phyloP scores from a whole-genome alignment of 2,113 vertebrate species.

The Apus apus region DNA sequence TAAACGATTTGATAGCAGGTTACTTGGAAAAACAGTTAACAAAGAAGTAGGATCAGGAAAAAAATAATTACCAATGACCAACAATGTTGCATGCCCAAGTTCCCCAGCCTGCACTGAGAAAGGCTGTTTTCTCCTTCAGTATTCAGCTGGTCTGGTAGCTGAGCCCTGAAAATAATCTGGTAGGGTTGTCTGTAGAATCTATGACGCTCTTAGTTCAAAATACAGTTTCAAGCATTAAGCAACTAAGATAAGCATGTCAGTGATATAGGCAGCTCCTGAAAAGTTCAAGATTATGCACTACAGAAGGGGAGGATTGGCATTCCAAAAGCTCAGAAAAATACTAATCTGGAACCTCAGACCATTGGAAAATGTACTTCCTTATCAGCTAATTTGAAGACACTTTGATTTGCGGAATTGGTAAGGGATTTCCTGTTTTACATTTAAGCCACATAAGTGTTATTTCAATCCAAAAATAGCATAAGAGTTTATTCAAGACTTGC shows the following conservation, averaged over 20 bases:
- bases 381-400: background rate
- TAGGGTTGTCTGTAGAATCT: background rate
- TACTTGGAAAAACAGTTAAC: background rate
- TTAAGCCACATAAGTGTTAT: background rate
- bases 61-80: background rate
- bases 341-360: background rate
- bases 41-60: background rate
- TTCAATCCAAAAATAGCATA: background rate
- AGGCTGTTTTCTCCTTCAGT: background rate
- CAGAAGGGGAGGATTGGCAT: background rate
- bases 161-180: background rate
- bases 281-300: background rate
- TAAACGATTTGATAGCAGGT: background rate
- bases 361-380: background rate
- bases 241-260: background rate
- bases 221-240: background rate
- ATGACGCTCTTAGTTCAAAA: background rate
- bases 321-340: background rate
- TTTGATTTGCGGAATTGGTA: background rate
- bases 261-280: background rate
- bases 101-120: background rate
- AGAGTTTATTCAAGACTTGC: background rate
- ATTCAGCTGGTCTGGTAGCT: background rate
- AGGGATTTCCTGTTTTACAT: background rate
- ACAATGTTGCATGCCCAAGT: background rate